Base-by-base conservation (phyloP, 2,797 vertebrate genomes). In the Adelosebastes latens region DNA sequence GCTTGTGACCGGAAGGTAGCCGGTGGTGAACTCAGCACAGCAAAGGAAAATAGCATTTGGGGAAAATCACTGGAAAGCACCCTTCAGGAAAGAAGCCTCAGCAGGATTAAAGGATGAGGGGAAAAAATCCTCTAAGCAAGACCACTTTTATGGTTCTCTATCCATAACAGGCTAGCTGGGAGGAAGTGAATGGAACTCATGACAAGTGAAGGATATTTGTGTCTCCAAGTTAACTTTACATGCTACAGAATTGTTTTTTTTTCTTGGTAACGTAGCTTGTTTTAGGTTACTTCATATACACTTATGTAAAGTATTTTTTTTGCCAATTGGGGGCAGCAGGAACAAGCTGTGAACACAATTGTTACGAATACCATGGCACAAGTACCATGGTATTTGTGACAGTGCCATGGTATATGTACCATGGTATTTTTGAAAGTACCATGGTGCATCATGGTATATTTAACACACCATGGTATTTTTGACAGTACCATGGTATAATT, bases 31-130 rank as follows among this genome's bases (percentile, higher is more conserved):
- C 32, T 8, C 65, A 42, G 58, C n/a, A 1, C 14, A 24, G 63
- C 77, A 36, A 49, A 58, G 73, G 67, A 58, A 78, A 78, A 32
- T 70, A 16, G 73, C n/a, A 59, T 75, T 80, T 22, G 14, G 67
- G 80, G 71, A 56, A 81, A 62, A 14, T 69, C 32, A 25, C 9
- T 77, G 79, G 85, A 87, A 81, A 85, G 53, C 64, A 52, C 63
- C 69, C 6, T 22, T 34, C 66, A 65, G 68, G 52, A 64, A 60
- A 80, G 60, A 84, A 36, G 60, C 65, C 59, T 79, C 62, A 22
- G 53, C 39, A 56, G 27, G 60, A 76, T 22, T 71, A 42, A 77
- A 56, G 63, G 73, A 79, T 52, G 18, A 55, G 61, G 83, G 67
- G 75, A 39, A 27, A 67, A 75, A 64, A 42, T 49, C 16, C 9